Percentiles rank a stretch among this genome's conserved stretches.
Conservation (phyloP, 2,113 vertebrate genomes). For the Herpetotheres cachinnans region DNA sequence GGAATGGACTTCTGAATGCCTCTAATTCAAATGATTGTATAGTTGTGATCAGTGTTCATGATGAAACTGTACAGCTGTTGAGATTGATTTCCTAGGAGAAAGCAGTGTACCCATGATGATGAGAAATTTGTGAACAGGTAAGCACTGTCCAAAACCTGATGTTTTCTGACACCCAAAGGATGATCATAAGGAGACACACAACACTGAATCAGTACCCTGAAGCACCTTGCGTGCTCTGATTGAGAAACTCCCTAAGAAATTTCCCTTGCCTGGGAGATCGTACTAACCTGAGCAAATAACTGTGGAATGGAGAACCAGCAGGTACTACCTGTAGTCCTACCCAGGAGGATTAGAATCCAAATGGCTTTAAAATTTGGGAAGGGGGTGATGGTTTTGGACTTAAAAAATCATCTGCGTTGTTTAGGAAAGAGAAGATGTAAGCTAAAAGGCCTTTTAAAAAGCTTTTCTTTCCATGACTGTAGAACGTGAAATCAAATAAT, state of each 20-base stretch:
- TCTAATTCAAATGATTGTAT: not conserved
- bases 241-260: not conserved
- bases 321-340: not conserved
- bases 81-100: not conserved
- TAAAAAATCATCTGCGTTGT: not conserved
- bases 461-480: not conserved
- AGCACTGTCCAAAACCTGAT: not conserved
- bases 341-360: not conserved
- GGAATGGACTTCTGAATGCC: not conserved
- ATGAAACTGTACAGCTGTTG: not conserved
- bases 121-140: not conserved
- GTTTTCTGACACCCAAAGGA: not conserved
- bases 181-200: not conserved
- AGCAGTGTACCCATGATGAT: not conserved
- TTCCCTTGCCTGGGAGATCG: not conserved
- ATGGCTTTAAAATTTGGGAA: not conserved
- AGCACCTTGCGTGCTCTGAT: not conserved
- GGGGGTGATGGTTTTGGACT: not conserved
- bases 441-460: not conserved
- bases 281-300: not conserved
- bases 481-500: not conserved
- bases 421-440: not conserved
- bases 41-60: not conserved
- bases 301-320: not conserved
- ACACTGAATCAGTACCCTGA: not conserved